Evolutionary conservation across 92 coral and sea anemone species (phyloP).

Genomic region (Umimayanthus kanabou): DNA sequence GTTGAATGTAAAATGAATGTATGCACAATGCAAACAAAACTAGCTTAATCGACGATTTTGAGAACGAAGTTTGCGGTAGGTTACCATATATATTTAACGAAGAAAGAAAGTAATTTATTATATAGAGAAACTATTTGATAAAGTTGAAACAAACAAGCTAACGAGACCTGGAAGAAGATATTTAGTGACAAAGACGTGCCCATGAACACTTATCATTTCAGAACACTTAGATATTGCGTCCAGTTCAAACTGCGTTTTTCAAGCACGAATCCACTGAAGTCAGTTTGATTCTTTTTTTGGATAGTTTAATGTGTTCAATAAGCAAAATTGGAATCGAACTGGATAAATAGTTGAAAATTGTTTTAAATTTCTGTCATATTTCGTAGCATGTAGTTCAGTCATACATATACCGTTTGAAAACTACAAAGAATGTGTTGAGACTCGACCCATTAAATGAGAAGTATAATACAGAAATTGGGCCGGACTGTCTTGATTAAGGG

Average conservation of each 20-base stretch:
- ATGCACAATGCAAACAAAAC: not conserved
- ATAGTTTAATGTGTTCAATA: not conserved
- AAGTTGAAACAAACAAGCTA: constrained; percentile 40
- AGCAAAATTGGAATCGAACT: not conserved
- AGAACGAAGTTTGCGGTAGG: not conserved
- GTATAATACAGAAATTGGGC: not conserved
- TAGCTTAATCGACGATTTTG: not conserved
- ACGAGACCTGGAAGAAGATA: constrained; percentile 34
- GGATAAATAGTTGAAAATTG: not conserved
- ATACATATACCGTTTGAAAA: not conserved
- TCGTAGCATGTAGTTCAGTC: not conserved
- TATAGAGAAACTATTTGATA: constrained; percentile 25
- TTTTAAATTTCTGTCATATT: not conserved
- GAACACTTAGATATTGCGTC: constrained; percentile 23
- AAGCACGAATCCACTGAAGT: constrained; percentile 20
- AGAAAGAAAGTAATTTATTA: constrained; percentile 36
- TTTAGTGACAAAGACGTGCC: constrained; percentile 20
- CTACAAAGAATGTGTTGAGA: not conserved
- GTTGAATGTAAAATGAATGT: not conserved
- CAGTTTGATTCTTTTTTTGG: not conserved
- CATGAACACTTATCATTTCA: not conserved
- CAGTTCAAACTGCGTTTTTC: not conserved
- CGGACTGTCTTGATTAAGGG: constrained; percentile 7
- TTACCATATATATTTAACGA: constrained; percentile 1
- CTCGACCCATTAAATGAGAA: constrained; percentile 13